Base-by-base conservation (phyloP, 2,888 invertebrate species). In the Mamestra brassicae region DNA sequence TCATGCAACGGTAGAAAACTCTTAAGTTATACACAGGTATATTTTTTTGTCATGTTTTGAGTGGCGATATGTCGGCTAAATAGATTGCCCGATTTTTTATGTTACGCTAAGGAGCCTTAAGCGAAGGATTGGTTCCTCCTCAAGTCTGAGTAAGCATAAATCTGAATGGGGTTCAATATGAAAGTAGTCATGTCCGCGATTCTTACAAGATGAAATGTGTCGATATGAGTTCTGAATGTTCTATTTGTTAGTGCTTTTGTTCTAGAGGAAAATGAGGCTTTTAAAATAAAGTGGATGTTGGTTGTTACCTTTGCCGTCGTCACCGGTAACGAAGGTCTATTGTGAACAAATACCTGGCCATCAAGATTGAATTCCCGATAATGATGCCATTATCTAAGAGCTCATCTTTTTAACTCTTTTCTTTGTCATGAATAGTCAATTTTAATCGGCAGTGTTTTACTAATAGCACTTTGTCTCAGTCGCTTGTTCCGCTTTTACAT, bases 321-420 rank as follows among this genome's bases (percentile, higher is more conserved):
- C n/a, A 13, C 45, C 47, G 42, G 60, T 72, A 66, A 63, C 58
- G 42, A 76, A 63, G 50, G 52, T 52, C 55, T 57, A 36, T 81
- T 76, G 76, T 84, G 75, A 71, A 57, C 50, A 70, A 84, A 76
- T 76, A 64, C 52, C 52, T 52, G 52, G 47, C 60, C 47, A 55
- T 52, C 54, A 13, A 71, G 66, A 76, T 76, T 70, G 67, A 58
- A 67, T 70, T 54, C n/a, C 38, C 54, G 45, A 76, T 76, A 81
- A 67, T 60, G n/a, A 55, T 13, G 75, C n/a, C 26, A 55, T 74
- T 69, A 76, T 81, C 69, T 63, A 63, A 17, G n/a, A 66, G 8
- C 38, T 38, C 34, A 47, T 66, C 57, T 71, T 65, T 42, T 62
- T n/a, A 63, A 61, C 26, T 55, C 34, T 65, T 61, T 58, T 64